A percentile compares a stretch with the other conserved stretches of the same genome.
Conservation (phyloP, 2,113 vertebrate species). For the Upupa epops region DNA sequence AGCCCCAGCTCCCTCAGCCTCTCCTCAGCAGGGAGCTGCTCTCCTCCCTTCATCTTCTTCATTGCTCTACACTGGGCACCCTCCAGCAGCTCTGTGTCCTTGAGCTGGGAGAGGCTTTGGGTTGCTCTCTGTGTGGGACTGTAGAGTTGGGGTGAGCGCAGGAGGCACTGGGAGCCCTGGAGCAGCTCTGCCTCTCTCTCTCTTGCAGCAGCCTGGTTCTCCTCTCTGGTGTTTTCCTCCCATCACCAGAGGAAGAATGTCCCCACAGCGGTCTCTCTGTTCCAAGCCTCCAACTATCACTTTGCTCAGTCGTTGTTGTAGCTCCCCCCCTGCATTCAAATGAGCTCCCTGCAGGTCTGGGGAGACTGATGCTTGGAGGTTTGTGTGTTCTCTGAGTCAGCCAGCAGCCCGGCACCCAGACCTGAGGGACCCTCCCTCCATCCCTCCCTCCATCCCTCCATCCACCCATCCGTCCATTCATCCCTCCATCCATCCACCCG, state of each 20-base stretch:
- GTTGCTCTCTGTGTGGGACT: background rate
- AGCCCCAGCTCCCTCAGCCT: too few species aligned
- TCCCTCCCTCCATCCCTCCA: too few species aligned
- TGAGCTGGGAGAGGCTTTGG: background rate
- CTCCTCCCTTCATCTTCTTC: too few species aligned
- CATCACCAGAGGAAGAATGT: background rate
- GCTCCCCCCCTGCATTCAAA: background rate
- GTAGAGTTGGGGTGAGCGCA: accelerated
- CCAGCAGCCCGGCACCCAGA: background rate
- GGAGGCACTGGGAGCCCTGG: background rate
- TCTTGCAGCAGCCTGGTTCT: background rate
- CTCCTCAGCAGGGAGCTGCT: too few species aligned
- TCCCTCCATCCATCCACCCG: too few species aligned
- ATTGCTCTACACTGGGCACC: too few species aligned
- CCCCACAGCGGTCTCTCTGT: background rate
- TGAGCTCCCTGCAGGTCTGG: background rate
- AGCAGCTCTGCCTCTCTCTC: accelerated
- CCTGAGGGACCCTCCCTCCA: too few species aligned
- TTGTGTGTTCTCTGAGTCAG: background rate
- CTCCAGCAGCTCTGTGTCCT: too few species aligned
- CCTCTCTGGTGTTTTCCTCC: background rate
- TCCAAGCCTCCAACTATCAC: background rate
- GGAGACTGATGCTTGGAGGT: background rate
- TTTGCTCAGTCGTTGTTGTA: background rate
- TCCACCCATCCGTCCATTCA: too few species aligned